Base-by-base conservation (phyloP, 2,888 invertebrate genomes). In the Nephrocerus scutellatus region DNA sequence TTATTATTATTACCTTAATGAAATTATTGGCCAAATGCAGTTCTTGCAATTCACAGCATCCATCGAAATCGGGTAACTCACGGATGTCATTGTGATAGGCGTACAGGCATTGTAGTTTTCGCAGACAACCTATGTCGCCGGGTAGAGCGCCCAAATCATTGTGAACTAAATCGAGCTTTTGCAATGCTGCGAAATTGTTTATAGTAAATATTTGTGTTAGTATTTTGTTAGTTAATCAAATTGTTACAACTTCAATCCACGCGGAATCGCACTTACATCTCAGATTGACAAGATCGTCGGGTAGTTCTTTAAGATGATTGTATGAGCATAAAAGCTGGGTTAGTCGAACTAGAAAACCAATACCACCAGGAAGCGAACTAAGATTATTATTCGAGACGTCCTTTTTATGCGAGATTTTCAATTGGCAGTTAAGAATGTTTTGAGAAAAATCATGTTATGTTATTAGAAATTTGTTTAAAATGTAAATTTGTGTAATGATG, bases 21-120 rank as follows among this genome's bases (percentile, higher is more conserved):
- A 70, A 77, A 71, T 92, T 92, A 63, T 88, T 85, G 36, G 87
- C 83, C 54, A 89, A 72, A 67, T 88, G 82, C 37, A 92, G 68
- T 68, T 90, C 87, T 67, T 81, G 83, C 10, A 93, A 68, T 31
- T 76, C 73, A 32, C 75, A 73, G 61, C 88, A 90, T 33, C 84
- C 83, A 51, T 76, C 77, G 46, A 89, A 80, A 55, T 81, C 77
- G 1, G 92, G 91, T 43, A 92, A 68, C 45, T 70, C 70, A 48
- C 73, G 70, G 50, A 93, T 77, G 55, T 86, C 80, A 68, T 93
- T 93, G 59, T 88, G 84, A 55, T 88, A 81, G 5, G 85, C 76
- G 58, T 86, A 82, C 16, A 91, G 65, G 42, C 79, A 72, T 62
- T 84, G 81, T 63, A 88, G 71, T 68, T 82, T 82, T 33, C 82